Evolutionary conservation across 1,140 invertebrate species (phyloP), one percentile per base, ranked within the genome.

Genomic region (Physella acuta): DNA sequence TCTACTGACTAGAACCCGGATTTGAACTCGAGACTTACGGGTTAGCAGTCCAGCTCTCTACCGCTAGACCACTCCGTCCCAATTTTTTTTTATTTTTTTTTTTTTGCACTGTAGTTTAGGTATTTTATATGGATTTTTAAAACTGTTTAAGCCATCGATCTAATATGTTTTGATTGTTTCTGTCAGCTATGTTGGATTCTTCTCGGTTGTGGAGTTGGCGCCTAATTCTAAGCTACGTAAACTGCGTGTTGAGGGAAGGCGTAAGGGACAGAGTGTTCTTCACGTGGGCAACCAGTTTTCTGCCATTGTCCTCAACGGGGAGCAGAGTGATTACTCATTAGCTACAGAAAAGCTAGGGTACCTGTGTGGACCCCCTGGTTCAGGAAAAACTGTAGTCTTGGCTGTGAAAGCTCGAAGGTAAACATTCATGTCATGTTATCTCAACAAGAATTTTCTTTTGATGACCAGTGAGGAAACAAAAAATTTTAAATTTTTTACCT

Each of bases 341-440:
- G 11, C 17, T 14, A 33, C 59, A 26, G 17, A 36, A 3, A 39
- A n/a, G 14, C 39, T 59, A 5, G 66, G 71, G 11, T 73, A 73
- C n/a, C 68, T 73, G 0, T 62, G 63, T 56, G 71, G 71, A 16
- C 71, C 71, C 1, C 71, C 71, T n/a, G 71, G 71, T 3, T 73
- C 71, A 24, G 71, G 71, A 0, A 73, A 73, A 30, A 73, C 71
- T 17, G 68, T 73, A 28, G 59, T 73, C 1, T 52, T 73, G 49
- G 49, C 68, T 3, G 30, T 70, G 53, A 68, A 58, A 51, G 67
- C 71, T 20, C 53, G 68, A 4, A 68, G 64, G 71, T 70, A 39
- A 26, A 60, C 34, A 1, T n/a, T 39, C 11, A 34, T n/a, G n/a
- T n/a, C n/a, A n/a, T n/a, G n/a, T n/a, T n/a, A n/a, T n/a, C n/a